Percentiles rank a stretch among this genome's conserved stretches.
phyloP scores from a whole-genome alignment of 2,113 vertebrate genomes.

The Pseudorasbora parva region DNA sequence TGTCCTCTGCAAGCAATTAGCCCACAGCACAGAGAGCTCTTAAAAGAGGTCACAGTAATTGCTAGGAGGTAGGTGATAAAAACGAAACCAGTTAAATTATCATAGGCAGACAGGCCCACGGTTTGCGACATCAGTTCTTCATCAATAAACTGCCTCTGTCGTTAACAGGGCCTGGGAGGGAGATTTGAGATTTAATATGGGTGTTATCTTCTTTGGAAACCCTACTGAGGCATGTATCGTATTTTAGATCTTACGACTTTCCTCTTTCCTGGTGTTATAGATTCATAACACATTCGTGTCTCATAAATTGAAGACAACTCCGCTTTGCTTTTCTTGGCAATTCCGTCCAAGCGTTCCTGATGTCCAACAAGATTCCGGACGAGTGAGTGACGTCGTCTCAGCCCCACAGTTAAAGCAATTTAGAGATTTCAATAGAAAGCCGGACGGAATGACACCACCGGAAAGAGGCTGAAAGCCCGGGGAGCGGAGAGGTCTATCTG shows the following conservation, averaged over 20 bases:
- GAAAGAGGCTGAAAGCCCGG: constrained; percentile 41
- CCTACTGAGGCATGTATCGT: constrained; percentile 22
- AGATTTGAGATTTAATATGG: constrained; percentile 36
- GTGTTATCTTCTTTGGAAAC: constrained; percentile 36
- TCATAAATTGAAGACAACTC: constrained; percentile 41
- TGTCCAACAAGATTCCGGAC: background rate
- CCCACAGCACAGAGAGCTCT: constrained; percentile 15
- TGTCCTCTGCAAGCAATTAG: constrained; percentile 43
- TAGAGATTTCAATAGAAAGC: constrained; percentile 48
- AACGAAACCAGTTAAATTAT: constrained; percentile 43
- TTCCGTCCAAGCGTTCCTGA: constrained; percentile 1
- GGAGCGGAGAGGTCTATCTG: constrained; percentile 34
- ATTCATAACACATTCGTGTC: constrained; percentile 23
- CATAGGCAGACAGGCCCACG: background rate
- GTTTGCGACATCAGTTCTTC: constrained; percentile 29
- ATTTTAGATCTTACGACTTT: constrained; percentile 27
- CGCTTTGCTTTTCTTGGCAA: constrained; percentile 16
- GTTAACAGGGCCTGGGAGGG: constrained; percentile 28
- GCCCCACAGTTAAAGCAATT: constrained; percentile 48
- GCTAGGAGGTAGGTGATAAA: constrained; percentile 29
- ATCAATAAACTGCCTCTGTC: constrained; percentile 39
- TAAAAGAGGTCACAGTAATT: constrained; percentile 34
- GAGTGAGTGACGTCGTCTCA: constrained; percentile 40
- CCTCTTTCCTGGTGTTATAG: constrained; percentile 11
- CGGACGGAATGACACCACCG: constrained; percentile 16